Evolutionary conservation across 92 coral and sea anemone species (phyloP).

Genomic region (Palythoa heliodiscus): DNA sequence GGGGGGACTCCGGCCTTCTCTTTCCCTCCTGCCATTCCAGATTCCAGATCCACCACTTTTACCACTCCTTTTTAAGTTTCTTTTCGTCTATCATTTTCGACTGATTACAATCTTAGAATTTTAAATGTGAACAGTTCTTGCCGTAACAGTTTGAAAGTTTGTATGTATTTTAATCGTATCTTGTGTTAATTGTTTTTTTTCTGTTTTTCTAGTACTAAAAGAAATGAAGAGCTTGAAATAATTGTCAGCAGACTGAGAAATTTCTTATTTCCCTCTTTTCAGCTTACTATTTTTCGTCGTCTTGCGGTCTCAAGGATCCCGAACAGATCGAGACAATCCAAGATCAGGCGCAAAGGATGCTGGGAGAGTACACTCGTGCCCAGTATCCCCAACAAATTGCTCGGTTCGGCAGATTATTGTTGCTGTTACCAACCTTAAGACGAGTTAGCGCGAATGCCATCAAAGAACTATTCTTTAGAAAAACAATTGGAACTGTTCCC

Average conservation of each 20-base stretch:
- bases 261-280: neutral
- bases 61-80: too few species aligned
- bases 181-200: too few species aligned
- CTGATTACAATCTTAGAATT: too few species aligned
- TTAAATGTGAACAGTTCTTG: too few species aligned
- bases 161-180: too few species aligned
- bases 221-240: neutral
- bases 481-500: slow-evolving; percentile 94
- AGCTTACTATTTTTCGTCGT: slow-evolving; percentile 48
- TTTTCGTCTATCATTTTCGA: neutral
- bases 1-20: too few species aligned
- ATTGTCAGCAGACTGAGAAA: neutral
- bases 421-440: slow-evolving; percentile 77
- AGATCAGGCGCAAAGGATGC: slow-evolving; percentile 93
- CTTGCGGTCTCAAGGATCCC: slow-evolving; percentile 85
- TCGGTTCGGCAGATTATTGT: slow-evolving; percentile 91
- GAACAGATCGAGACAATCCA: slow-evolving; percentile 90
- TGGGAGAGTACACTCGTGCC: slow-evolving; percentile 85
- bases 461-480: slow-evolving; percentile 91
- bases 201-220: neutral
- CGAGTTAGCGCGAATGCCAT: slow-evolving; percentile 84
- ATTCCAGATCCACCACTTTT: too few species aligned
- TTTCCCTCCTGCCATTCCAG: too few species aligned
- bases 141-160: too few species aligned
- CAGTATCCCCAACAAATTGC: slow-evolving; percentile 80